phyloP scores from a whole-genome alignment of 2,113 vertebrate species.

The Panthera leo region DNA sequence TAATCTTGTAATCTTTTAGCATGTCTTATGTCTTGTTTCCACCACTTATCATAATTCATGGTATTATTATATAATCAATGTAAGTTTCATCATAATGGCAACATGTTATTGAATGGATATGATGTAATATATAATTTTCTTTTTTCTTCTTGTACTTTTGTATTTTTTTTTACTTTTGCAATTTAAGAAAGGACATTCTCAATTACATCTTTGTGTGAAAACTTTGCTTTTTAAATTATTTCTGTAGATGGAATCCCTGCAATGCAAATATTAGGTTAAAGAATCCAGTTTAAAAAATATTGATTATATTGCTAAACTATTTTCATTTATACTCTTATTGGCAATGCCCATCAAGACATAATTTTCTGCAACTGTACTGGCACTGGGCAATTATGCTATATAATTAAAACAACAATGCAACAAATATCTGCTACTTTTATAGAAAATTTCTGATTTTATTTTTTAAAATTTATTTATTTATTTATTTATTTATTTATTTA shows the following conservation, averaged over 20 bases:
- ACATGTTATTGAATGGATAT: not conserved
- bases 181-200: not conserved
- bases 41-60: constrained; percentile 1
- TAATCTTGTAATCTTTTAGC: not conserved
- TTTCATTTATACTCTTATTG: not conserved
- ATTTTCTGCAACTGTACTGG: not conserved
- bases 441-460: not conserved
- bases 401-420: not conserved
- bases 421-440: not conserved
- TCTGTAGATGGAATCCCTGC: not conserved
- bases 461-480: too few species aligned
- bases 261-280: constrained; percentile 25
- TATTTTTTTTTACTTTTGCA: not conserved
- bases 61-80: not conserved
- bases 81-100: constrained; percentile 23
- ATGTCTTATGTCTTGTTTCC: not conserved
- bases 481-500: too few species aligned
- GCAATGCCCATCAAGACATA: not conserved
- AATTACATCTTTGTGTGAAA: constrained; percentile 24
- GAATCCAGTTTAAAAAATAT: not conserved
- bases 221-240: constrained; percentile 7
- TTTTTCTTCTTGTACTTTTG: constrained; percentile 9
- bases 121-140: not conserved
- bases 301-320: not conserved
- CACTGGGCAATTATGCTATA: not conserved